Conservation (phyloP, 2,113 vertebrate genomes). For the Atrichornis clamosus region DNA sequence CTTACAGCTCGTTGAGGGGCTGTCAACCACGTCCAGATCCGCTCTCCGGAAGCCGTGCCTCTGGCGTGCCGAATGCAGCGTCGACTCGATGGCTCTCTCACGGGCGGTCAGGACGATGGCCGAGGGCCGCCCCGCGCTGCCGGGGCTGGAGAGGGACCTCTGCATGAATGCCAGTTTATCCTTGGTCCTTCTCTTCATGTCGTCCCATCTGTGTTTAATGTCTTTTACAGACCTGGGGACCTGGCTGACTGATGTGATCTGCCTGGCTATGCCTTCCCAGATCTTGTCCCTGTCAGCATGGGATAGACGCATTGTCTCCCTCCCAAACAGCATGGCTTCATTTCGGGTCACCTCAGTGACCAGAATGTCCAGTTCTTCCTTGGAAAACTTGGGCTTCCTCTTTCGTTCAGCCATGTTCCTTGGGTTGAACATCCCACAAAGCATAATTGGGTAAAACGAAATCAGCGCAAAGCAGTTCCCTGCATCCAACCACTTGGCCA, state of each 20-base stretch:
- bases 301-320: slow-evolving; percentile 74
- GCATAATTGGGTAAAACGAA: slow-evolving; percentile 76
- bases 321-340: slow-evolving; percentile 77
- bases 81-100: slow-evolving; percentile 69
- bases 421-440: slow-evolving; percentile 80
- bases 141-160: slow-evolving; percentile 70
- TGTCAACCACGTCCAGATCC: slow-evolving; percentile 63
- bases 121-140: slow-evolving; percentile 44
- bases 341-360: slow-evolving; percentile 81
- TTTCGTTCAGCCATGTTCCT: slow-evolving; percentile 78
- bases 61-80: slow-evolving; percentile 57
- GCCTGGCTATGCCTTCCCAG: slow-evolving; percentile 81
- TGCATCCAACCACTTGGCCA: slow-evolving; percentile 23
- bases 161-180: slow-evolving; percentile 79
- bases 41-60: slow-evolving; percentile 48
- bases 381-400: slow-evolving; percentile 84
- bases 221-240: slow-evolving; percentile 80
- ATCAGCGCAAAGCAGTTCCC: slow-evolving; percentile 28
- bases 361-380: slow-evolving; percentile 81
- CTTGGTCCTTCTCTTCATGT: slow-evolving; percentile 81
- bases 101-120: slow-evolving; percentile 67
- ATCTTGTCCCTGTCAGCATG: slow-evolving; percentile 80
- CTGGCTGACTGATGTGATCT: slow-evolving; percentile 77
- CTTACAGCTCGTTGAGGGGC: slow-evolving; percentile 75
- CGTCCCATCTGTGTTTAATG: slow-evolving; percentile 81